Base-by-base conservation (phyloP, 2,113 vertebrate genomes). In the Columbina picui region DNA sequence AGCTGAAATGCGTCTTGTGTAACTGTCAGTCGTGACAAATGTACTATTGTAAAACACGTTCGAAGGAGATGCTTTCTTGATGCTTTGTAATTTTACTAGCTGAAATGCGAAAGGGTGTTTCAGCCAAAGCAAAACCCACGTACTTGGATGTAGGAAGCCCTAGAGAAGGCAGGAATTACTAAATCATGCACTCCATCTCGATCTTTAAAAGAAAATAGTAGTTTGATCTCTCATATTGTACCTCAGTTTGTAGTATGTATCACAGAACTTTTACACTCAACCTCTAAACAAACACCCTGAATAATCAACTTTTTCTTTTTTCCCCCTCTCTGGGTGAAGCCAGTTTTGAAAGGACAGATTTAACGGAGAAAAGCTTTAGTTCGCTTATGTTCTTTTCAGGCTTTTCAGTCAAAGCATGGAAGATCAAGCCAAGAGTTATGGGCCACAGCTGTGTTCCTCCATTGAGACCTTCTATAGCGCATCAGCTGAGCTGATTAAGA, bases 391-490 rank as follows among this genome's bases (percentile, higher is more conserved):
- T 60, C 67, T 94, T 94, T 93, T 92, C 84, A 91, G 82, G 45
- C 84, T 81, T 95, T 96, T 90, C 69, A 86, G 86, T 8, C 92
- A 8, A 73, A 93, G 36, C 60, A 12, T 93, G 60, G 93, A 77
- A 88, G 85, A 80, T 90, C 70, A 73, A 83, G 81, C 63, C 71
- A 92, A 90, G 96, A 96, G 93, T 92, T 97, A 20, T 86, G 47
- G 83, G 79, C 84, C 84, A 26, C 65, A 88, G 86, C 69, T 89
- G 73, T 91, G 92, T 89, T 38, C 64, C 45, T 60, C 50, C 83
- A 61, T 79, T 79, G 94, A 83, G 67, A 39, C 12, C 67, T 94
- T 91, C 65, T 75, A 39, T 82, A 74, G 96, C 76, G 38, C 87
- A 70, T 93, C 90, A 96, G 95, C 94, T 89, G 91, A 94, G 87